A percentile compares a stretch with the other conserved stretches of the same genome.
These are phyloP conservation scores for Platyrinchus mystaceus DNA, from an alignment of 2,797 vertebrate species.

Conservation along the genomic window DNA sequence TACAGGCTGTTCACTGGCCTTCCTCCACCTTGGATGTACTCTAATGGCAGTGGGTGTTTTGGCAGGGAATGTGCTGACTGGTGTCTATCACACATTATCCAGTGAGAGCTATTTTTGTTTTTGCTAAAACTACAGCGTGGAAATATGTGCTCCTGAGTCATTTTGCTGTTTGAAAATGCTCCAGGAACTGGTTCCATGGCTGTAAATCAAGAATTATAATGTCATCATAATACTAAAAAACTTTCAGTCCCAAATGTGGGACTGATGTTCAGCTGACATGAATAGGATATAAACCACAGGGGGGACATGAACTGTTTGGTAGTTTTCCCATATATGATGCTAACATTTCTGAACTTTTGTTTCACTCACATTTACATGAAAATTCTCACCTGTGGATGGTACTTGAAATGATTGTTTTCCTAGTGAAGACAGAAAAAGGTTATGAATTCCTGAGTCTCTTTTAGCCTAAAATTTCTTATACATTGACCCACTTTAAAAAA, in stretches of 20 bases:
- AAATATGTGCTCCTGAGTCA: background rate
- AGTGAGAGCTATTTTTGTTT: background rate
- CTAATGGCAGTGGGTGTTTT: background rate
- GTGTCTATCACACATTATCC: background rate
- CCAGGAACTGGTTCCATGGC: background rate
- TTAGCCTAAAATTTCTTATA: background rate
- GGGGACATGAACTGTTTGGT: background rate
- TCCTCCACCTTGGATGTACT: background rate
- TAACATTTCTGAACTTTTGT: background rate
- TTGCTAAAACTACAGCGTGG: background rate
- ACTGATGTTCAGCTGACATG: background rate
- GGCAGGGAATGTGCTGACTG: background rate
- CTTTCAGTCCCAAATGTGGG: background rate
- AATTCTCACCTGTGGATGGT: background rate
- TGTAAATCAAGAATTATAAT: slow-evolving; percentile 21
- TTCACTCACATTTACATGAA: background rate
- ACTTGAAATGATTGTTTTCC: background rate
- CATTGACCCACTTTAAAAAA: background rate
- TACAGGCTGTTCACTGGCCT: background rate
- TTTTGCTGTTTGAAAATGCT: slow-evolving; percentile 24
- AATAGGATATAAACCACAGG: background rate
- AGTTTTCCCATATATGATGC: background rate
- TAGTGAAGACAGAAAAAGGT: background rate
- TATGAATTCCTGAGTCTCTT: background rate
- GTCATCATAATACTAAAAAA: background rate